Conservation (phyloP, 1,140 invertebrate species). For the Drosophila bocqueti region DNA sequence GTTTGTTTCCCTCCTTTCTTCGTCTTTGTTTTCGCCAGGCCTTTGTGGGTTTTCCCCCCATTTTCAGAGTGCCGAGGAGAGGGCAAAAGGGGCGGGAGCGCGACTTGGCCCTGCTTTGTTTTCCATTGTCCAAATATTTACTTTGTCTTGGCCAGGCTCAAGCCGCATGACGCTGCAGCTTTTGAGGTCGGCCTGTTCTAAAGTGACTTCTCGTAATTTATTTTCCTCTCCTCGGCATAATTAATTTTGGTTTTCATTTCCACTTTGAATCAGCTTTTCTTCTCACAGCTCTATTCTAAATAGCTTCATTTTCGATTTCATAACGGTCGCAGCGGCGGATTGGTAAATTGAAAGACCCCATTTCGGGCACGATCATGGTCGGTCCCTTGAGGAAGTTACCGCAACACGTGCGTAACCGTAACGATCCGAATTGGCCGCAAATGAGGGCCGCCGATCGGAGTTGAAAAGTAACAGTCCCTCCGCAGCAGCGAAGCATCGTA, state of each 20-base stretch:
- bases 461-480: constrained; percentile 34
- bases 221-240: constrained; percentile 64
- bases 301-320: constrained; percentile 77
- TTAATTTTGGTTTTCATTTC: constrained; percentile 76
- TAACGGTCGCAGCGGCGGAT: constrained; percentile 57
- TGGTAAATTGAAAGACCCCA: constrained; percentile 47
- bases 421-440: constrained; percentile 47
- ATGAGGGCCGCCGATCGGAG: constrained; percentile 25
- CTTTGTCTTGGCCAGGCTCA: constrained; percentile 57
- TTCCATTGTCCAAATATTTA: constrained; percentile 80
- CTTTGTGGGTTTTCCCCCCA: constrained; percentile 62
- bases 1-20: constrained; percentile 43
- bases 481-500: too few relatives aligned
- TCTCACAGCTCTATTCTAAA: constrained; percentile 62
- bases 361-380: constrained; percentile 42
- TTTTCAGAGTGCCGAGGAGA: background rate
- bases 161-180: constrained; percentile 71
- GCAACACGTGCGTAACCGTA: constrained; percentile 54
- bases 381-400: constrained; percentile 48
- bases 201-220: constrained; percentile 72
- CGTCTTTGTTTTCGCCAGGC: constrained; percentile 44
- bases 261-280: constrained; percentile 20
- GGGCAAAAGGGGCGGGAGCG: constrained; percentile 23
- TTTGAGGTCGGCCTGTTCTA: constrained; percentile 60
- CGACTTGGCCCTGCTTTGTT: constrained; percentile 46